Base-by-base conservation (phyloP, 2,888 invertebrate species). In the Platerodrilus igneus region DNA sequence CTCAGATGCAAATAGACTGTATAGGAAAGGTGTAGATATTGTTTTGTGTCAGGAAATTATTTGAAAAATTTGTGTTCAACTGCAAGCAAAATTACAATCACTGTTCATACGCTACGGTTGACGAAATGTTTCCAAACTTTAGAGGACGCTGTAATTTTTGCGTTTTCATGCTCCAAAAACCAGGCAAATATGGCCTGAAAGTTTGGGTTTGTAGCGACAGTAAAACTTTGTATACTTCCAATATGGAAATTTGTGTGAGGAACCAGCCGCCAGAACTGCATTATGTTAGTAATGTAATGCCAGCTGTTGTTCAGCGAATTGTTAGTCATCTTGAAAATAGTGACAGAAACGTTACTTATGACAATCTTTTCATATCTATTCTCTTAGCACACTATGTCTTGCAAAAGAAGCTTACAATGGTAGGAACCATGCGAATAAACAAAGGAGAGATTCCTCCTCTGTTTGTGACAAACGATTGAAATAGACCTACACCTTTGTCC, bases 131-230 rank as follows among this genome's bases (percentile, higher is more conserved):
- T 3, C 2, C 9, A 6, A 9, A 5, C 4, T 28, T 28, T 9
- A 28, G 21, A 9, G 20, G 21, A 4, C 13, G 21, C 3, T 21
- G 21, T 9, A 21, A 10, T 3, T 21, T 13, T 21, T n/a, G 9
- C 14, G 30, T 30, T 9, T 30, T 11, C 11, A 30, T 19, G 30
- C 30, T 13, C 2, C 17, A 15, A 4, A 30, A 30, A 11, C 30
- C 19, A 11, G 30, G 11, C n/a, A 32, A 8, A 3, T 22, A 16
- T 15, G 16, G 17, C 10, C 8, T 23, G 4, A 33, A 33, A 23
- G n/a, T 33, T 4, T 33, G 33, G 33, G 33, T 16, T 16, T 33
- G 33, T 8, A 9, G 16, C 8, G 33, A 33, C 17, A 11, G 23
- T 9, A 15, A 33, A 23, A 33, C 22, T 16, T 23, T 23, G n/a